Percentiles rank a stretch among this genome's conserved stretches.
Evolutionary conservation across 1,140 invertebrate genomes (phyloP).

Genomic region (Brachionus sp.): DNA sequence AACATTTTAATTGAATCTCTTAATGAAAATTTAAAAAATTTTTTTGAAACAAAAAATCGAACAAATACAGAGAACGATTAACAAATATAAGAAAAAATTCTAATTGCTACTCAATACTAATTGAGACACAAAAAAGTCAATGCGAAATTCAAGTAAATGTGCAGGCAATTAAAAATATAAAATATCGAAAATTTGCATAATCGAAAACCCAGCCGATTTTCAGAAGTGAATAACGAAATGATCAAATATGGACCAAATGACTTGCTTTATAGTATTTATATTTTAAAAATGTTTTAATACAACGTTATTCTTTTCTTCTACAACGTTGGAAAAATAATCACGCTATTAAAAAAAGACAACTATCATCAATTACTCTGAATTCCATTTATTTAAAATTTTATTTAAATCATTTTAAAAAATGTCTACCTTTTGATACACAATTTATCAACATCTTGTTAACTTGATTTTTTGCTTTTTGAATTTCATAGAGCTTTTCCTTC

Average conservation of each 20-base stretch:
- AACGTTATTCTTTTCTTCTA: background rate
- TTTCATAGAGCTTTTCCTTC: background rate
- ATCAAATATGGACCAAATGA: background rate
- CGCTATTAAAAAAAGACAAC: background rate
- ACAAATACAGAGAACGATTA: background rate
- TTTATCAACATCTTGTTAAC: too few species aligned
- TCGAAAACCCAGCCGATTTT: background rate
- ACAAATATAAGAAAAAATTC: too few species aligned
- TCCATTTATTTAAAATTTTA: too few species aligned
- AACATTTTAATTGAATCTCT: background rate
- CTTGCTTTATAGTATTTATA: background rate
- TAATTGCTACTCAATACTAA: too few species aligned
- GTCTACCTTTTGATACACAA: too few species aligned
- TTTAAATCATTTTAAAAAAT: too few species aligned
- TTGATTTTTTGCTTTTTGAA: background rate
- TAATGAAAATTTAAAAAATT: background rate
- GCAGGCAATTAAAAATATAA: constrained; percentile 19
- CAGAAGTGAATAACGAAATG: background rate
- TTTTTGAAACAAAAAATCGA: background rate
- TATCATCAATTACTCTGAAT: too few species aligned
- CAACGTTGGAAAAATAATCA: background rate
- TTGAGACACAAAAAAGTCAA: too few species aligned
- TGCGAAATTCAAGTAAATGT: too few species aligned
- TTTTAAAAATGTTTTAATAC: background rate
- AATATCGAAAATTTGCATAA: background rate